A percentile compares a stretch with the other conserved stretches of the same genome.
phyloP scores from a whole-genome alignment of 2,888 invertebrate species.

The Acanthosepion pharaonis region DNA sequence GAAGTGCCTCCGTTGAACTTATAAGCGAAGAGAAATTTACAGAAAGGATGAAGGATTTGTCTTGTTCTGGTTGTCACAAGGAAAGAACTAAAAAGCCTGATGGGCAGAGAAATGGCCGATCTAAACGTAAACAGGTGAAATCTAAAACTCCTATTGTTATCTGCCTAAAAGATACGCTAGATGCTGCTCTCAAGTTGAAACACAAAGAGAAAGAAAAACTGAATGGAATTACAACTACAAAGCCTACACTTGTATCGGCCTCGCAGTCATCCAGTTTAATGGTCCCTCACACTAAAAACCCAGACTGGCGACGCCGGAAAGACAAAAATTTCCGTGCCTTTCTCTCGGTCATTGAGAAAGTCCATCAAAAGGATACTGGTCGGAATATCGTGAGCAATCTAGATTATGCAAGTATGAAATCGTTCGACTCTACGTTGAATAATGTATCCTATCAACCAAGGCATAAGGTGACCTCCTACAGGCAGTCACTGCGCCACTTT shows the following conservation, averaged over 20 bases:
- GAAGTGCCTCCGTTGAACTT: constrained; percentile 62
- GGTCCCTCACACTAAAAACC: not conserved
- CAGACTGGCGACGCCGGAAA: constrained; percentile 51
- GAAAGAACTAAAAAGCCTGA: not conserved
- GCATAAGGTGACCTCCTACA: constrained; percentile 45
- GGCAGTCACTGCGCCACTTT: constrained; percentile 56
- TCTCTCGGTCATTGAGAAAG: constrained; percentile 70
- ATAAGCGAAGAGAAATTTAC: constrained; percentile 65
- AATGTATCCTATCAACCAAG: constrained; percentile 57
- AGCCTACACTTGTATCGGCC: not conserved
- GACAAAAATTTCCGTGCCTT: constrained; percentile 72
- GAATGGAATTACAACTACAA: constrained; percentile 41
- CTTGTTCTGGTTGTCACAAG: constrained; percentile 47
- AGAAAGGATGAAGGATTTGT: constrained; percentile 60
- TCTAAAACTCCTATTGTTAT: constrained; percentile 69
- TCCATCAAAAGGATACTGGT: constrained; percentile 65
- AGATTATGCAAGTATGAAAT: constrained; percentile 51
- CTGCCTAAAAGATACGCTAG: constrained; percentile 66
- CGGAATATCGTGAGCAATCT: constrained; percentile 48
- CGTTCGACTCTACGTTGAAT: constrained; percentile 61
- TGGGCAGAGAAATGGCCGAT: constrained; percentile 54
- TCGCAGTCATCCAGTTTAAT: constrained; percentile 38
- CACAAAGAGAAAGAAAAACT: not conserved
- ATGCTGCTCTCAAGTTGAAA: constrained; percentile 59
- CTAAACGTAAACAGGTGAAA: constrained; percentile 55